Base-by-base conservation (phyloP, 2,888 invertebrate genomes). In the Microctonus brassicae region DNA sequence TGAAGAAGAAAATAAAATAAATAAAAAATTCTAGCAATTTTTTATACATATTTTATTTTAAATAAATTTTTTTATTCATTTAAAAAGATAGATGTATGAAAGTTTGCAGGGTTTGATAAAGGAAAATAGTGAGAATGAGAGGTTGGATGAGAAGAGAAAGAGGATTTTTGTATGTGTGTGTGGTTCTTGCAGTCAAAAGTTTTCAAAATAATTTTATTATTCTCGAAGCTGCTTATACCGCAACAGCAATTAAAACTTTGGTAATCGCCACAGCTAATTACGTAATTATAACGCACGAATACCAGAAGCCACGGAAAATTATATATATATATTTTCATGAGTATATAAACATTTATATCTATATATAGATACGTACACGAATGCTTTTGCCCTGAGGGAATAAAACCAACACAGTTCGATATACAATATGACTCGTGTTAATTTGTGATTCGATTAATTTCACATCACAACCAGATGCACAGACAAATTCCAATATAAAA, bases 191-290 rank as follows among this genome's bases (percentile, higher is more conserved):
- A 71, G 70, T 55, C 22, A 22, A 42, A 74, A 47, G 47, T 47
- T 47, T 5, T 47, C 17, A n/a, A 17, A 77, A 84, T 81, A 80
- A 84, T 82, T 82, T 83, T 83, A 83, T 83, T 82, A 80, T 78
- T 64, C 9, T 29, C 70, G 77, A 76, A 80, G 78, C 80, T 77
- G 81, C 82, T 84, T 80, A 81, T 80, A 78, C 75, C 79, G 79
- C 77, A 78, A 76, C 5, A 74, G 80, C 81, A 84, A 84, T 86
- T 84, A 86, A 84, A 85, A 86, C 83, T 85, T 86, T 77, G 82
- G 76, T 82, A 84, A 85, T 84, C 83, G 82, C 81, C 77, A 80
- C 77, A 79, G 79, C 78, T 80, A 84, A 84, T 84, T 83, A 81
- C 80, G 81, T 79, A 80, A 81, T 81, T 80, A 78, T 58, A 52